Base-by-base conservation (phyloP, 2,113 vertebrate genomes). In the Rhegmatorhina hoffmannsi region DNA sequence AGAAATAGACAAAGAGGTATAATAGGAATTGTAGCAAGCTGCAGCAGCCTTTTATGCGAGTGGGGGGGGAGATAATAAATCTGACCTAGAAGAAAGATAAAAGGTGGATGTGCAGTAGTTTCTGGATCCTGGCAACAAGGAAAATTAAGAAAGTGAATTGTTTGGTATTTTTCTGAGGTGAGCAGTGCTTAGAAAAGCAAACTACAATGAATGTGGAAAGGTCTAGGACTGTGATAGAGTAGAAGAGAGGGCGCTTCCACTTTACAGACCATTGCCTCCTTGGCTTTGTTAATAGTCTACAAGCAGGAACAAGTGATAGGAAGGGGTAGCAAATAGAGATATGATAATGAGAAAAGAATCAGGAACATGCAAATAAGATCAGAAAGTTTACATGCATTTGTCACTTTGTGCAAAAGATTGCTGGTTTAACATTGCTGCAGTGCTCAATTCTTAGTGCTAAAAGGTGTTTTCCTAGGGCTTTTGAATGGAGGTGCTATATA, bases 341-440 rank as follows among this genome's bases (percentile, higher is more conserved):
- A 58, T 6, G 5, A 5, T 29, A 87, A 49, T 33, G 25, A 84
- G 24, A 60, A 87, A 44, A 67, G 3, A 31, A 16, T n/a, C 34
- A 53, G 6, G 21, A 63, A 31, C 1, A 6, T 10, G 21, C 23
- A 31, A 40, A 68, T 59, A 55, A 29, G 1, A 40, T 38, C 11
- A 36, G 16, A 19, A 7, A 23, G 5, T 34, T 70, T 55, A 1
- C 5, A 19, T 24, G 26, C 1, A 0, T 75, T 67, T 50, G 5
- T 68, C 67, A 36, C 11, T 80, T 50, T 10, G 0, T 73, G 9
- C 18, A 52, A 25, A 84, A 52, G 44, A 7, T 46, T 62, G 4
- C 11, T 58, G 9, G 3, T 78, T 82, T 74, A 34, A 34, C 33
- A 59, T 9, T 63, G 5, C 13, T 43, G 6, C 9, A 34, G 25